Percentiles rank a stretch among this genome's conserved stretches.
Conservation (phyloP, 1,140 invertebrate species). For the Octopus bimaculoides region DNA sequence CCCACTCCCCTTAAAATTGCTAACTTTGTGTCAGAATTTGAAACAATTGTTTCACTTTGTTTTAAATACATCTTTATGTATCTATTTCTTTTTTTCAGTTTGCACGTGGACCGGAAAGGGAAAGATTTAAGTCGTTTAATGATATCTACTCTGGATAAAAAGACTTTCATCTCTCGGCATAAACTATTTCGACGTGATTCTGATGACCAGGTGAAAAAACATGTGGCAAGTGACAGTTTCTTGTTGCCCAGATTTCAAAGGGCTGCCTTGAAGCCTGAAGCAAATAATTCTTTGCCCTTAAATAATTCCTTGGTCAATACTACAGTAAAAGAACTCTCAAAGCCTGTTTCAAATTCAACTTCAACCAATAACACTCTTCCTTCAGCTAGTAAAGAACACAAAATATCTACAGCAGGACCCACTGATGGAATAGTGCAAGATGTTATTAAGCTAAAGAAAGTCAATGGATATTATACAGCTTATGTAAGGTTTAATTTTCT, state of each 20-base stretch:
- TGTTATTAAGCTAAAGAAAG: conserved; percentile 8
- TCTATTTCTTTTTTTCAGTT: conserved; percentile 55
- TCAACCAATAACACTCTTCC: too few species aligned
- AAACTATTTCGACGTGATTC: background rate
- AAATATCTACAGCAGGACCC: background rate
- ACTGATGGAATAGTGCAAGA: background rate
- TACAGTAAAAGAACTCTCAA: too few species aligned
- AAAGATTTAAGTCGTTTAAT: conserved; percentile 53
- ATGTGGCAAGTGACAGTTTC: conserved; percentile 17
- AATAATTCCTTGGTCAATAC: too few species aligned
- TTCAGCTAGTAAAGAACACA: background rate
- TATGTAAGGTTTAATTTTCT: conserved; percentile 15
- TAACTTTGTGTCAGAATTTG: too few species aligned
- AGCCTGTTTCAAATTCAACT: too few species aligned
- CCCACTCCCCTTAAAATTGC: too few species aligned
- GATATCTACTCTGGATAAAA: conserved; percentile 35
- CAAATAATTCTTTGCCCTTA: too few species aligned
- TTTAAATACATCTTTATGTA: conserved; percentile 8
- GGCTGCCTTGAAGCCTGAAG: background rate
- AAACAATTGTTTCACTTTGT: too few species aligned
- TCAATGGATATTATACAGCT: conserved; percentile 9
- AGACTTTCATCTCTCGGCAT: background rate
- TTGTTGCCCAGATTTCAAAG: conserved; percentile 9
- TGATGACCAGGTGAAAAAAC: background rate
- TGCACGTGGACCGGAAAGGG: conserved; percentile 58